These are phyloP conservation scores for Cacatua alba DNA, from an alignment of 2,113 vertebrate species.

Conservation along the genomic window DNA sequence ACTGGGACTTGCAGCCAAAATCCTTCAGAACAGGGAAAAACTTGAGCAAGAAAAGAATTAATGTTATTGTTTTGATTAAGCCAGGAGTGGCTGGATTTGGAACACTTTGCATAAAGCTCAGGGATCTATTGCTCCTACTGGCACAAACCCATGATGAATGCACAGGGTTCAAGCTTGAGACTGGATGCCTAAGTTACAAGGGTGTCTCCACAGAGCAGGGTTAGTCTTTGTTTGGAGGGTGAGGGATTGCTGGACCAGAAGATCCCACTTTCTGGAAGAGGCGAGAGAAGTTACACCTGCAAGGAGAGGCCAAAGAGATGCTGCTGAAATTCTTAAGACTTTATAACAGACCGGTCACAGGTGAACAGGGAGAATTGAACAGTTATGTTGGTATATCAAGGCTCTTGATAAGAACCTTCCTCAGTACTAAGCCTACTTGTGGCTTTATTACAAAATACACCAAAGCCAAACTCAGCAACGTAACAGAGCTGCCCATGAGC, in stretches of 20 bases:
- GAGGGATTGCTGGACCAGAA: neutral
- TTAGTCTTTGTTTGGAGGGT: neutral
- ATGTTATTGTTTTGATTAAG: neutral
- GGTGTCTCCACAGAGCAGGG: neutral
- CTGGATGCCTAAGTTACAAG: neutral
- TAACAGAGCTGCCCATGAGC: neutral
- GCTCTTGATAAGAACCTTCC: neutral
- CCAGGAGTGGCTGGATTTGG: neutral
- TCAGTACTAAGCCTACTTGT: neutral
- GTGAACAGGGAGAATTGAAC: neutral
- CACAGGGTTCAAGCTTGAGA: neutral
- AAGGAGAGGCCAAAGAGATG: neutral
- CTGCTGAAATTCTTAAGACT: neutral
- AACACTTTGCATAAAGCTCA: neutral
- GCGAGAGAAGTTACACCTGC: neutral
- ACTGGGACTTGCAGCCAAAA: neutral
- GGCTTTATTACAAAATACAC: neutral
- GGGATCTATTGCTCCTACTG: neutral
- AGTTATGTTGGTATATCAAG: rapidly evolving
- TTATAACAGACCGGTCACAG: rapidly evolving
- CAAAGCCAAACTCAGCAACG: neutral
- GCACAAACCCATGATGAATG: neutral
- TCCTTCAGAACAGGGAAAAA: neutral
- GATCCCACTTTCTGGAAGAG: neutral
- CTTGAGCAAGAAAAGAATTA: neutral